These are phyloP conservation scores for Malurus melanocephalus DNA, from an alignment of 2,113 vertebrate genomes.

Conservation along the genomic window DNA sequence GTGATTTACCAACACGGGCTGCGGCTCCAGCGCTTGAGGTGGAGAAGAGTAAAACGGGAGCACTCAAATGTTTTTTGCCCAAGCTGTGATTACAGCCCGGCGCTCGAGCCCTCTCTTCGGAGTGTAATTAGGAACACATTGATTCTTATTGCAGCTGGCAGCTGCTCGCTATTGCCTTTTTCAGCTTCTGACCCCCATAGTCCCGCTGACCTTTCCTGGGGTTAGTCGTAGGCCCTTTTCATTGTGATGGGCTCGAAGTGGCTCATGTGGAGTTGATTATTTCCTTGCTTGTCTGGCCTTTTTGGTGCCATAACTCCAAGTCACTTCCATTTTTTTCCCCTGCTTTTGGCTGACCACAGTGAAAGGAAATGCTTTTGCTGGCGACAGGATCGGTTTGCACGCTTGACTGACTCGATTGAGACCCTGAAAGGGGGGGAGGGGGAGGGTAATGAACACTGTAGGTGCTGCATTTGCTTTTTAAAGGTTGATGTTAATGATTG, in stretches of 20 bases:
- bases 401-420: conserved; percentile 63
- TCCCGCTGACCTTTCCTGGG: conserved; percentile 80
- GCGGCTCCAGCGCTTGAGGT: neutral
- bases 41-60: conserved; percentile 32
- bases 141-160: conserved; percentile 71
- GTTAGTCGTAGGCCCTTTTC: conserved; percentile 75
- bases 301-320: conserved; percentile 74
- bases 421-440: conserved; percentile 37
- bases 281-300: conserved; percentile 86
- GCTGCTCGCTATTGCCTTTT: conserved; percentile 70
- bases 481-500: conserved; percentile 31
- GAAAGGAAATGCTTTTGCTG: conserved; percentile 74
- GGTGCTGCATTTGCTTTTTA: conserved; percentile 49
- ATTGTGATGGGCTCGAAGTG: conserved; percentile 80
- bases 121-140: conserved; percentile 74
- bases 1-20: conserved; percentile 9
- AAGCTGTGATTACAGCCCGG: conserved; percentile 17
- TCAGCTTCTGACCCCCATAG: conserved; percentile 71
- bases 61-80: neutral
- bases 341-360: conserved; percentile 61
- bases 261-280: conserved; percentile 93
- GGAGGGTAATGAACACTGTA: conserved; percentile 37
- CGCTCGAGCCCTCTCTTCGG: neutral
- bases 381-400: conserved; percentile 61
- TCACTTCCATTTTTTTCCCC: conserved; percentile 75